A percentile compares a stretch with the other conserved stretches of the same genome.
Evolutionary conservation across 2,888 invertebrate genomes (phyloP).

Genomic region (Heliconius charithonia): DNA sequence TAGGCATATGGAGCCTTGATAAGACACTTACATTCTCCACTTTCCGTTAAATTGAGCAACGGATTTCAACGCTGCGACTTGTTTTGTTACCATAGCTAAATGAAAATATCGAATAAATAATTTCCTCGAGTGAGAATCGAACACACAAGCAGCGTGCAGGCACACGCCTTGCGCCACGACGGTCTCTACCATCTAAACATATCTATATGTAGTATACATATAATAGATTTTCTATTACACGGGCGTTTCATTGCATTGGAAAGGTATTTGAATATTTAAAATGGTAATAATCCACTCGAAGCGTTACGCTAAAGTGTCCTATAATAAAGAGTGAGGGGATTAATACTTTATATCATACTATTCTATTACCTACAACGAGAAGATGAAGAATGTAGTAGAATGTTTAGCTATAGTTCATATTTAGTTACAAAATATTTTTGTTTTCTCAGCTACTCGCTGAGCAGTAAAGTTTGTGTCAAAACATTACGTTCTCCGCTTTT

Average conservation of each 20-base stretch:
- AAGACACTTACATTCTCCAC: background rate
- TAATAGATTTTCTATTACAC: background rate
- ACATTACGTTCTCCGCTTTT: too few relatives aligned
- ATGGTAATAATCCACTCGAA: conserved; percentile 1
- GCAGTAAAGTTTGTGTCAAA: too few relatives aligned
- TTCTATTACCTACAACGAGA: background rate
- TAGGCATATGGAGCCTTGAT: background rate
- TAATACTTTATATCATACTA: too few relatives aligned
- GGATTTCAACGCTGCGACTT: background rate
- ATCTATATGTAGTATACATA: background rate
- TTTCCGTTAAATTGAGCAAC: background rate
- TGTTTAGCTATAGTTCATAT: background rate
- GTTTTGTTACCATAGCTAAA: background rate
- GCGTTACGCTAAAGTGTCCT: background rate
- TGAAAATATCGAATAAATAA: background rate
- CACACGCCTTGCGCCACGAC: too few relatives aligned
- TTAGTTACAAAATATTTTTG: background rate
- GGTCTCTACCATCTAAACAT: too few relatives aligned
- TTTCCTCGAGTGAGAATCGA: background rate
- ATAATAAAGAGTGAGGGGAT: background rate
- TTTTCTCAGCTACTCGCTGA: background rate
- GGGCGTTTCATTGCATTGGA: background rate
- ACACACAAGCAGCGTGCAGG: background rate
- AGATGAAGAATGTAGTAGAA: background rate
- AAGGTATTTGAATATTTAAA: conserved; percentile 8